Evolutionary conservation across 2,113 vertebrate genomes (phyloP), one percentile per base, ranked within the genome.

Genomic region (Orcinus orca): DNA sequence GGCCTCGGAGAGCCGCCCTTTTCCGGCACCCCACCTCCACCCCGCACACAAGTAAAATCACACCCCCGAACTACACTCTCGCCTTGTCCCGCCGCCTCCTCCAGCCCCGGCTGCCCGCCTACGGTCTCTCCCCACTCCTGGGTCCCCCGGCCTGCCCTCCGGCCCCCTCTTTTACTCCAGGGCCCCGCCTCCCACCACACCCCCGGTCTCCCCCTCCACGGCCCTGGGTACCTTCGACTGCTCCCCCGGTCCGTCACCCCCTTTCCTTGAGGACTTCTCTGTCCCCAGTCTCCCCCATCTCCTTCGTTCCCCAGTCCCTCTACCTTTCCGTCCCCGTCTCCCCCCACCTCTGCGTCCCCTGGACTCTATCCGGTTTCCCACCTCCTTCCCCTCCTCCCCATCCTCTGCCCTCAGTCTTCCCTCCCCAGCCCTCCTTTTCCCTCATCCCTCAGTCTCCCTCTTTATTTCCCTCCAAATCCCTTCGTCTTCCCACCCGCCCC

Each of bases 51-150:
- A 23, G 25, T 21, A 0, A 6, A 47, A 36, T 9, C 1, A 0
- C 50, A 47, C 14, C 44, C 65, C 41, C 7, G 17, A 6, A 0
- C 7, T 31, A 5, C 26, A 60, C 14, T 25, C 26, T 1, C 2
- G 62, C 25, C 85, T 29, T 47, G 9, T 65, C 41, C 26, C 15
- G 4, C 44, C 0, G 38, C 38, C 47, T 44, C 14, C 62, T 38
- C 55, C 36, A 41, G 17, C 1, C 60, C 38, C 11, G 9, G 13
- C 74, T n/a, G 41, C 55, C 20, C 36, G 44, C 47, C n/a, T 41
- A 55, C n/a, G 3, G 33, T 60, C 29, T 18, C 23, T 23, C 44
- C 26, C 25, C 3, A 2, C 26, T 41, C 38, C 29, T 8, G 79
- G 65, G 62, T 9, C 50, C 55, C 55, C 50, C 1, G 83, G 14